Conservation (phyloP, 2,888 invertebrate genomes). For the Tenthredo distinguenda region DNA sequence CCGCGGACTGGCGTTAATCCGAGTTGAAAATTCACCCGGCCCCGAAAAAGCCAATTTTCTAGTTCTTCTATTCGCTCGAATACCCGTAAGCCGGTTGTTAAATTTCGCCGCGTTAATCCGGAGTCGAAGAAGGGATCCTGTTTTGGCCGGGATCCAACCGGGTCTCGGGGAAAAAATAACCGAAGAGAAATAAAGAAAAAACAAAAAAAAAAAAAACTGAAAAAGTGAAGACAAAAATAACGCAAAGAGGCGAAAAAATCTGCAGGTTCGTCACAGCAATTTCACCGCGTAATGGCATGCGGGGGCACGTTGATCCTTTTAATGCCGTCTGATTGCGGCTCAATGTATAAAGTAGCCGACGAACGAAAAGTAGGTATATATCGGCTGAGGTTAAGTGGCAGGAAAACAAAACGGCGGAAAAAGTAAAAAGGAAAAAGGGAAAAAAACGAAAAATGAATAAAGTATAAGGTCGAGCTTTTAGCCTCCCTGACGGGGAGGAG, state of each 20-base stretch:
- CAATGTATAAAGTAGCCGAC: constrained; percentile 8
- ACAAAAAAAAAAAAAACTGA: background rate
- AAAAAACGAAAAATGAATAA: background rate
- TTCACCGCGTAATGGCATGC: constrained; percentile 31
- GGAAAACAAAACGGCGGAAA: background rate
- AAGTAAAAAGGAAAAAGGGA: background rate
- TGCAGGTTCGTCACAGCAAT: constrained; percentile 54
- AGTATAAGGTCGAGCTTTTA: background rate
- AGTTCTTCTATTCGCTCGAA: constrained; percentile 14
- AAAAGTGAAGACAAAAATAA: background rate
- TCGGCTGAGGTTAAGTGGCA: background rate
- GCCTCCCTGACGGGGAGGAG: background rate
- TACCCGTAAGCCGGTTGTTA: constrained; percentile 59
- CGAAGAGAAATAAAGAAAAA: background rate
- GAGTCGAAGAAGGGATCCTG: constrained; percentile 48
- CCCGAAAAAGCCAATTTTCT: constrained; percentile 18
- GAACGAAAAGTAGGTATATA: background rate
- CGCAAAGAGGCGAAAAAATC: background rate
- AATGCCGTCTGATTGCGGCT: constrained; percentile 23
- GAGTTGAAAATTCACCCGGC: constrained; percentile 19
- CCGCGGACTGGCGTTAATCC: constrained; percentile 5
- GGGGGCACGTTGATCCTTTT: background rate
- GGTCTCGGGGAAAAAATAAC: background rate
- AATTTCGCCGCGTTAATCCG: constrained; percentile 64
- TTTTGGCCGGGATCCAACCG: constrained; percentile 3